These are phyloP conservation scores for Tapirus terrestris DNA, from an alignment of 2,113 vertebrate genomes.

Conservation along the genomic window DNA sequence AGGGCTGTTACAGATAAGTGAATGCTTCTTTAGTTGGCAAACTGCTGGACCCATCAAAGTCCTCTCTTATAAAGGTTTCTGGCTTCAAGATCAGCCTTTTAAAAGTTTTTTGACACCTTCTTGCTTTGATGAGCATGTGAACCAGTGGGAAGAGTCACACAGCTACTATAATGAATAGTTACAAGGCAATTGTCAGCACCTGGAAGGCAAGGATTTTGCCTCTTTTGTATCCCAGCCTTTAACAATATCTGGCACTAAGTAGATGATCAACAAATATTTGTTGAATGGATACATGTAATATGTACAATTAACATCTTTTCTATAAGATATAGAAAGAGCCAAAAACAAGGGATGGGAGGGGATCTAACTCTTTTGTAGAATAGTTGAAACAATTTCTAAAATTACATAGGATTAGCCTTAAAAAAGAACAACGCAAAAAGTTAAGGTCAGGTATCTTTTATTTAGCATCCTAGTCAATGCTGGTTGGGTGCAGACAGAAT, in stretches of 20 bases:
- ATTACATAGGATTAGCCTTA: background rate
- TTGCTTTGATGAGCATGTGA: background rate
- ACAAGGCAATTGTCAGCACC: background rate
- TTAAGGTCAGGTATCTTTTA: background rate
- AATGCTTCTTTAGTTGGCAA: background rate
- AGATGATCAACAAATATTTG: background rate
- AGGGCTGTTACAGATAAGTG: background rate
- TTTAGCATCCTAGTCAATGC: background rate
- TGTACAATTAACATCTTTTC: background rate
- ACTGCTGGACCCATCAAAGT: background rate
- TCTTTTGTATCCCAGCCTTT: background rate
- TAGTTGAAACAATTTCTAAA: constrained; percentile 11
- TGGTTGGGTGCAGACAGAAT: background rate
- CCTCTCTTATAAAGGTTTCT: background rate
- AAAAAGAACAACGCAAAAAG: background rate
- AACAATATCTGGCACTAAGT: background rate
- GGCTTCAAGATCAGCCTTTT: background rate
- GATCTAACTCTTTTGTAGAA: background rate
- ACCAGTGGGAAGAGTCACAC: background rate
- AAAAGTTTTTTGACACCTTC: background rate
- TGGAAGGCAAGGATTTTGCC: background rate
- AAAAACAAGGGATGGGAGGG: background rate
- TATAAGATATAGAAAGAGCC: background rate
- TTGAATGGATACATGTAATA: background rate
- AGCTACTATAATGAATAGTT: background rate